Conservation (phyloP, 1,140 invertebrate species). For the Arctopsyche grandis region DNA sequence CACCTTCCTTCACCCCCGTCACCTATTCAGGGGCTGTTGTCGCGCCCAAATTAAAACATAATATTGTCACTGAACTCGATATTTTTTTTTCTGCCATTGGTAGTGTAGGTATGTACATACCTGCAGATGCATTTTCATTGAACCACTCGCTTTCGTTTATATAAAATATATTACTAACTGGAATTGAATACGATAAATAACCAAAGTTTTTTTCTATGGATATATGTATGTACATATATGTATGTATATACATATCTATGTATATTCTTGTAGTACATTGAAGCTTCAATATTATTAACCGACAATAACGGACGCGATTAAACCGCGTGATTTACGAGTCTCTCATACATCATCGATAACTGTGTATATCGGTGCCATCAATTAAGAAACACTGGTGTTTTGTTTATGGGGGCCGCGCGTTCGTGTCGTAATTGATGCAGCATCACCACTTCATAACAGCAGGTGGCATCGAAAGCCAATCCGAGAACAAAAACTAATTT, state of each 20-base stretch:
- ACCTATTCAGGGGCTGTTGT: conserved; percentile 13
- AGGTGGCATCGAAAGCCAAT: neutral
- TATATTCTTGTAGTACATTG: too few species aligned
- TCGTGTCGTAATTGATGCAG: neutral
- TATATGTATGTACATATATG: too few species aligned
- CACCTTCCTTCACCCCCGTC: neutral
- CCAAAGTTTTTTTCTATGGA: too few species aligned
- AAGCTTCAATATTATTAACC: too few species aligned
- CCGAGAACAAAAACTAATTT: conserved; percentile 24
- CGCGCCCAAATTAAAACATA: conserved; percentile 51
- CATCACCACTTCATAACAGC: neutral
- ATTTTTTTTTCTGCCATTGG: too few species aligned
- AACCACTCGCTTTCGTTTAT: too few species aligned
- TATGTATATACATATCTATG: too few species aligned
- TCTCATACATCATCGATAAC: conserved; percentile 20
- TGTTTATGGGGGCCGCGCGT: conserved; percentile 8
- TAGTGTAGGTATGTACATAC: too few species aligned
- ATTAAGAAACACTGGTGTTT: conserved; percentile 12
- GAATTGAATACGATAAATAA: neutral
- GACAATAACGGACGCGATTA: conserved; percentile 8
- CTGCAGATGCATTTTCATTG: too few species aligned
- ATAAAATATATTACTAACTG: neutral
- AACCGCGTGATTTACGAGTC: conserved; percentile 7
- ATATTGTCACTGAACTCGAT: conserved; percentile 44
- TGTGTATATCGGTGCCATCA: neutral